These are phyloP conservation scores for Melozone crissalis DNA, from an alignment of 2,113 vertebrate genomes.

Conservation along the genomic window DNA sequence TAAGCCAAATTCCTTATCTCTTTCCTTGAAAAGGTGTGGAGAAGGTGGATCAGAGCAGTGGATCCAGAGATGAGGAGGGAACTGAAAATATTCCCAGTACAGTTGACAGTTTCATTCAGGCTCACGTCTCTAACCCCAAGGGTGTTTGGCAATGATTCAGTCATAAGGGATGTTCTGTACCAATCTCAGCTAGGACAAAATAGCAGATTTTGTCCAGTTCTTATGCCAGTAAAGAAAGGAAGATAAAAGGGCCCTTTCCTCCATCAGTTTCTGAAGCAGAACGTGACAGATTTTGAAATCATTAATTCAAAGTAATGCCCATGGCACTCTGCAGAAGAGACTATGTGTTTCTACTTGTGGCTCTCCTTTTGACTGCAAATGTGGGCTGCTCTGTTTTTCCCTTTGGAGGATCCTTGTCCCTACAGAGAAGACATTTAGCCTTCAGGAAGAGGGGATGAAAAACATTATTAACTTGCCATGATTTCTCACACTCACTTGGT, in stretches of 20 bases:
- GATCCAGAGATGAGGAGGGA: neutral
- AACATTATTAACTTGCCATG: neutral
- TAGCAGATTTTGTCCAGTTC: neutral
- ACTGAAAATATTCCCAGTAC: neutral
- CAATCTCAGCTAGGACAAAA: neutral
- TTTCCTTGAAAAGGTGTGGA: neutral
- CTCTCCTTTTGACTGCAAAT: neutral
- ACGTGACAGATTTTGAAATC: neutral
- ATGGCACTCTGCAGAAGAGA: neutral
- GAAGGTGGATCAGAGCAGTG: neutral
- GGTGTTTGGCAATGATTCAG: neutral
- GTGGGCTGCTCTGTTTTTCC: neutral
- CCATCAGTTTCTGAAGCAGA: neutral
- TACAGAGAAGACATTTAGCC: neutral
- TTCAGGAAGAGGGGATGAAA: neutral
- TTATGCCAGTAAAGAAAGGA: neutral
- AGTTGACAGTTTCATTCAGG: neutral
- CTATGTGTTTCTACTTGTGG: neutral
- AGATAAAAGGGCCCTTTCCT: neutral
- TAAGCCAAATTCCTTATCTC: neutral
- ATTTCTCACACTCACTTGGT: neutral
- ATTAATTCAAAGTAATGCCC: neutral
- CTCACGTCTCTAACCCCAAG: neutral
- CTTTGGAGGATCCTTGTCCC: neutral
- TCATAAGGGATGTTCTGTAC: neutral